A percentile compares a stretch with the other conserved stretches of the same genome.
phyloP scores from a whole-genome alignment of 2,113 vertebrate species.

The Smithornis capensis region DNA sequence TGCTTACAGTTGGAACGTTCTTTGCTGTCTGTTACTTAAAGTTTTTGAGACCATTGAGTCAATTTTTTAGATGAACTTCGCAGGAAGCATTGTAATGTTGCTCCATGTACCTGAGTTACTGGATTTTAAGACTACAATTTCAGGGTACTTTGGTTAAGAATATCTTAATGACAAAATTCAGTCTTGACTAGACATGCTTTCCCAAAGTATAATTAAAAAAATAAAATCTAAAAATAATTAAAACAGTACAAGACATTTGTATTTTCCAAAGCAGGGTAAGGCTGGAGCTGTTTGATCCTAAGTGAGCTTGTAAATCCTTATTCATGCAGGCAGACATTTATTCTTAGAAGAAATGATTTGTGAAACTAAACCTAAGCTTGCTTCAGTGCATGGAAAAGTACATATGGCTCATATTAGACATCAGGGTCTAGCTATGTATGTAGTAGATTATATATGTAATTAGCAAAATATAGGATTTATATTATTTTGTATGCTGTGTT shows the following conservation, averaged over 20 bases:
- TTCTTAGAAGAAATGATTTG: neutral
- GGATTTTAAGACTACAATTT: neutral
- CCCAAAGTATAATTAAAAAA: neutral
- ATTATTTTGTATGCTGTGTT: neutral
- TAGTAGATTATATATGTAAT: neutral
- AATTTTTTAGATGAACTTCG: neutral
- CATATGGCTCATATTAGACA: neutral
- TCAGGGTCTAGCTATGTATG: neutral
- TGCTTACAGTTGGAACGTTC: neutral
- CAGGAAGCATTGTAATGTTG: neutral
- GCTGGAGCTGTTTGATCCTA: neutral
- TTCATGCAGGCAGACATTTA: neutral
- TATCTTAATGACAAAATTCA: neutral
- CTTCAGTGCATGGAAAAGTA: neutral
- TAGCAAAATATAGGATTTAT: neutral
- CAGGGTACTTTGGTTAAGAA: neutral
- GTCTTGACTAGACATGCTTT: neutral
- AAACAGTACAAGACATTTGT: neutral
- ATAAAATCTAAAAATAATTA: neutral
- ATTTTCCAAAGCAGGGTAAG: neutral
- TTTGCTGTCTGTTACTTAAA: neutral
- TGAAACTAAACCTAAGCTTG: neutral
- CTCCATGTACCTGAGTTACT: neutral
- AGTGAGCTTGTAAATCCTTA: neutral
- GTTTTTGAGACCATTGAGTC: neutral